phyloP scores from a whole-genome alignment of 2,888 invertebrate species.

The Pseudococcus jackbeardsleyi region DNA sequence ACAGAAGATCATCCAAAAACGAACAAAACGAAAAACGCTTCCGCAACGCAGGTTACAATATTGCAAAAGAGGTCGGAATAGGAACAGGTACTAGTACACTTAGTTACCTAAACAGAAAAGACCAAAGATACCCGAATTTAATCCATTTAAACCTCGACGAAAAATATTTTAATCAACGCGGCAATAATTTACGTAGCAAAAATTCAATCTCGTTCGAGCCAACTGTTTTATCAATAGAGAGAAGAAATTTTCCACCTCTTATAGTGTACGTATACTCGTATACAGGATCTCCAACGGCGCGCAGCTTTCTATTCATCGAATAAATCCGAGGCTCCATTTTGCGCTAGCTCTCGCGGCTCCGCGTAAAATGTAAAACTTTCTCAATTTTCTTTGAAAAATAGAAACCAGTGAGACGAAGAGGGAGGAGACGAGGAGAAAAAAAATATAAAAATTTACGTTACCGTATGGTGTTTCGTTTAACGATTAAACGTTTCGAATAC shows the following conservation, averaged over 20 bases:
- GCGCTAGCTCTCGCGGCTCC: not conserved
- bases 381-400: conserved; percentile 36
- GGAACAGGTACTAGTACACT: not conserved
- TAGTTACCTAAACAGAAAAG: not conserved
- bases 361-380: conserved; percentile 20
- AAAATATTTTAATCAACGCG: conserved; percentile 39
- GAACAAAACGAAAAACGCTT: too few species aligned
- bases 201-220: conserved; percentile 17
- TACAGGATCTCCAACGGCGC: conserved; percentile 24
- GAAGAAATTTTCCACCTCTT: conserved; percentile 24
- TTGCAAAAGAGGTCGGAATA: too few species aligned
- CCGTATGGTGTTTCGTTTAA: conserved; percentile 31
- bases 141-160: conserved; percentile 27
- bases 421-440: not conserved
- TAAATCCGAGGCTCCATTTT: not conserved
- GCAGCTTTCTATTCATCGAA: conserved; percentile 24
- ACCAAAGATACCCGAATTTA: conserved; percentile 31
- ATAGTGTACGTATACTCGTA: too few species aligned
- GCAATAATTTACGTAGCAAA: conserved; percentile 7
- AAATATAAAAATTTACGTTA: conserved; percentile 35
- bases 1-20: too few species aligned
- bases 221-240: conserved; percentile 18
- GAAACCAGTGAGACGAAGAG: not conserved
- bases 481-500: conserved; percentile 36
- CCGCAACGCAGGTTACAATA: too few species aligned